A percentile compares a stretch with the other conserved stretches of the same genome.
phyloP scores from a whole-genome alignment of 2,113 vertebrate genomes.

The Proterorhinus semilunaris region DNA sequence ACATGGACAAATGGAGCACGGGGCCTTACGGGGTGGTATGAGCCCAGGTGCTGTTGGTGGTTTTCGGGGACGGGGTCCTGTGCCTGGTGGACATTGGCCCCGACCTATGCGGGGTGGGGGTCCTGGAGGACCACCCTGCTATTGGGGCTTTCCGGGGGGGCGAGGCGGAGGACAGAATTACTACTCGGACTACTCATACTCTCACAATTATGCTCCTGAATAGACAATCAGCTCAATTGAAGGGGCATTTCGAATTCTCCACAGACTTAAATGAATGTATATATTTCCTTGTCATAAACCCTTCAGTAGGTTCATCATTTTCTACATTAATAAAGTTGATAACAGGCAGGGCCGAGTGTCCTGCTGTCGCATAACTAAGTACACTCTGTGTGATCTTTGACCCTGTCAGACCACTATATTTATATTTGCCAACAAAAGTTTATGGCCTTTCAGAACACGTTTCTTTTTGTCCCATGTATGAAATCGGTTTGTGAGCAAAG shows the following conservation, averaged over 20 bases:
- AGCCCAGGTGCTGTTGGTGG: slow-evolving; percentile 63
- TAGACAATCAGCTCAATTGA: slow-evolving; percentile 64
- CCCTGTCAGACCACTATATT: slow-evolving; percentile 83
- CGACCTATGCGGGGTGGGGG: slow-evolving; percentile 62
- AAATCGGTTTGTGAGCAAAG: slow-evolving; percentile 73
- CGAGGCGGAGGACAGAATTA: slow-evolving; percentile 66
- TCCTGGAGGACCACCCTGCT: slow-evolving; percentile 57
- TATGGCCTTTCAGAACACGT: slow-evolving; percentile 73
- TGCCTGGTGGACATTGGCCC: slow-evolving; percentile 65
- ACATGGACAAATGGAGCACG: slow-evolving; percentile 64
- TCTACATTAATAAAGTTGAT: slow-evolving; percentile 74
- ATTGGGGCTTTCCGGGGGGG: slow-evolving; percentile 71
- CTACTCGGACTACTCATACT: slow-evolving; percentile 75
- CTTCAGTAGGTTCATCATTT: slow-evolving; percentile 66
- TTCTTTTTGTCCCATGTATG: slow-evolving; percentile 67
- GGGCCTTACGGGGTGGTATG: slow-evolving; percentile 53
- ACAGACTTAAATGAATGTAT: slow-evolving; percentile 78
- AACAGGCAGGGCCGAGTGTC: slow-evolving; percentile 68
- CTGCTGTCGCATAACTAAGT: slow-evolving; percentile 68
- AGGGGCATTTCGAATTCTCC: slow-evolving; percentile 46
- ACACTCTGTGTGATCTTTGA: slow-evolving; percentile 71
- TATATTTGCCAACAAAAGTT: slow-evolving; percentile 81
- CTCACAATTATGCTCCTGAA: slow-evolving; percentile 69
- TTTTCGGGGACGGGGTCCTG: slow-evolving; percentile 68
- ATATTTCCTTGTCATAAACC: slow-evolving; percentile 75